A percentile compares a stretch with the other conserved stretches of the same genome.
Conservation (phyloP, 92 coral and sea anemone species). For the Pocillopora meandrina region DNA sequence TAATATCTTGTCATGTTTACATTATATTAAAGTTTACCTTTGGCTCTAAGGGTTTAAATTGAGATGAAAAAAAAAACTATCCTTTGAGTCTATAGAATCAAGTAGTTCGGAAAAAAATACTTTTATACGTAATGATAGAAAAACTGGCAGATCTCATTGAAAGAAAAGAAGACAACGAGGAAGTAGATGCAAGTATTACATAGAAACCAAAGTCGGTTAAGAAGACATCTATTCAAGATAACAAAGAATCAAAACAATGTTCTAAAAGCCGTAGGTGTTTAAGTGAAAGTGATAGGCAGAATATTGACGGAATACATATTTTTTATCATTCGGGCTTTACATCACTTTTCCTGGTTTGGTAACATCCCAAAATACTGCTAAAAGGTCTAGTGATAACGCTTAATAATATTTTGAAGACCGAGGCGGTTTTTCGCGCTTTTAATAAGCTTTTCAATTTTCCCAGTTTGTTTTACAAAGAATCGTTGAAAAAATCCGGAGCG, state of each 20-base stretch:
- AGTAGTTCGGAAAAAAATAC: too few species aligned
- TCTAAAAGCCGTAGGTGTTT: conserved; percentile 8
- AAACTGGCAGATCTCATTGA: not conserved
- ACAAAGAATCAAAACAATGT: not conserved
- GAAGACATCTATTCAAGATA: not conserved
- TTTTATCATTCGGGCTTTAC: not conserved
- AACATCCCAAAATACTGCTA: not conserved
- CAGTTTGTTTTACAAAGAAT: too few species aligned
- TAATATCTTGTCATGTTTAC: not conserved
- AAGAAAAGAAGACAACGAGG: not conserved
- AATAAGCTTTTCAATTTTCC: too few species aligned
- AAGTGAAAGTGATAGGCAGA: not conserved
- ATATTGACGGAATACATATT: not conserved
- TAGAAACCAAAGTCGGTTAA: not conserved
- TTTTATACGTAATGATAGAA: not conserved
- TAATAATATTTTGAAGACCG: too few species aligned
- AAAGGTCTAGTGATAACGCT: not conserved
- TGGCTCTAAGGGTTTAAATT: conserved; percentile 10
- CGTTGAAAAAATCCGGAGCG: too few species aligned
- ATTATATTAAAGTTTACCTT: not conserved
- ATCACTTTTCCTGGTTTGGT: not conserved
- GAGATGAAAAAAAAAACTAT: not conserved
- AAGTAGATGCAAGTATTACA: not conserved
- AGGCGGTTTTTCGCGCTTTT: too few species aligned
- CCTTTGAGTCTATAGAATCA: too few species aligned